phyloP scores from a whole-genome alignment of 2,797 vertebrate species.

The Bucorvus abyssinicus region DNA sequence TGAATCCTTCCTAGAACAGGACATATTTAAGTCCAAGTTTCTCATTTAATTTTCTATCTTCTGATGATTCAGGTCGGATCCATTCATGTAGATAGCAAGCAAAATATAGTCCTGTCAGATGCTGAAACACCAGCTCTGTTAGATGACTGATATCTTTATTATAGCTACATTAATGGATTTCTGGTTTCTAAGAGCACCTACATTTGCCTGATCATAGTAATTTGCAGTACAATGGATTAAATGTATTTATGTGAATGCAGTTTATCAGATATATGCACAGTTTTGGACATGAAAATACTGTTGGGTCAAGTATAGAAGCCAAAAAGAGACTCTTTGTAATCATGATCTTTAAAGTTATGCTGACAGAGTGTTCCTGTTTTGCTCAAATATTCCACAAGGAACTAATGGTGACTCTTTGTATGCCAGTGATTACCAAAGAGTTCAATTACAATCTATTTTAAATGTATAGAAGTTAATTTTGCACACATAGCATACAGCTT shows the following conservation, averaged over 20 bases:
- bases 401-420: not conserved
- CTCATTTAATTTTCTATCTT: not conserved
- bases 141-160: not conserved
- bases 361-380: not conserved
- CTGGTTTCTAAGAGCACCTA: not conserved
- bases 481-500: not conserved
- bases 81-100: not conserved
- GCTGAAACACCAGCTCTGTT: not conserved
- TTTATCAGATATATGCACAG: not conserved
- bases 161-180: not conserved
- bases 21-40: not conserved
- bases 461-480: not conserved
- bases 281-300: not conserved
- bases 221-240: not conserved
- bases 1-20: not conserved
- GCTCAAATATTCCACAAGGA: not conserved
- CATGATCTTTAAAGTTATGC: not conserved
- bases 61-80: not conserved
- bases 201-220: not conserved
- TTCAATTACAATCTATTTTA: not conserved
- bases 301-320: not conserved
- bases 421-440: not conserved
- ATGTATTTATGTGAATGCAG: not conserved
- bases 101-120: not conserved
- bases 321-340: not conserved